Evolutionary conservation across 1,140 invertebrate species (phyloP).

Genomic region (Geopemphigus sp.): DNA sequence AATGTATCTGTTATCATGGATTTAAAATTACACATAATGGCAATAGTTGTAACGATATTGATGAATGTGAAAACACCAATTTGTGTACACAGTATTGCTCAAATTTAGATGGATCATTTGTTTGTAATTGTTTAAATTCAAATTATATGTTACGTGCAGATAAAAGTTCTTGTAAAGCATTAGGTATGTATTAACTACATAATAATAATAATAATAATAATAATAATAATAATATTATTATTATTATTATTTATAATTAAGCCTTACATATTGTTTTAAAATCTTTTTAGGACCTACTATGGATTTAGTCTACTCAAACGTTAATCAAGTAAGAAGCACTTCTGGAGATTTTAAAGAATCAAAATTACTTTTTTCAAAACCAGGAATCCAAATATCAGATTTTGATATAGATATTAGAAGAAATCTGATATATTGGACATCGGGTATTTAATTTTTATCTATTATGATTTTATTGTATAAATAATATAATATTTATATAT

Average conservation of each 20-base stretch:
- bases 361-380: conserved; percentile 51
- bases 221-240: neutral
- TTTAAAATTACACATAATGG: conserved; percentile 51
- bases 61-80: conserved; percentile 56
- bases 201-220: no score
- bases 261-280: conserved; percentile 18
- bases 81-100: conserved; percentile 82
- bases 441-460: no score
- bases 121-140: conserved; percentile 72
- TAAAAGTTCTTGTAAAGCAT: conserved; percentile 67
- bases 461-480: no score
- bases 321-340: conserved; percentile 51
- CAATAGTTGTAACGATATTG: conserved; percentile 52
- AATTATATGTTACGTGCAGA: conserved; percentile 72
- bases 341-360: conserved; percentile 51
- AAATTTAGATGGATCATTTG: conserved; percentile 77
- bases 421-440: conserved; percentile 53
- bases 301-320: conserved; percentile 51
- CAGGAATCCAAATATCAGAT: conserved; percentile 51
- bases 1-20: conserved; percentile 52
- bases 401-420: conserved; percentile 53
- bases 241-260: neutral
- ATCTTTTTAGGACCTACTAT: conserved; percentile 53
- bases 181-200: conserved; percentile 54
- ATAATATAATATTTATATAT: no score